Evolutionary conservation across 2,113 vertebrate genomes (phyloP), one percentile per base, ranked within the genome.

Genomic region (Hepsetus odoe): DNA sequence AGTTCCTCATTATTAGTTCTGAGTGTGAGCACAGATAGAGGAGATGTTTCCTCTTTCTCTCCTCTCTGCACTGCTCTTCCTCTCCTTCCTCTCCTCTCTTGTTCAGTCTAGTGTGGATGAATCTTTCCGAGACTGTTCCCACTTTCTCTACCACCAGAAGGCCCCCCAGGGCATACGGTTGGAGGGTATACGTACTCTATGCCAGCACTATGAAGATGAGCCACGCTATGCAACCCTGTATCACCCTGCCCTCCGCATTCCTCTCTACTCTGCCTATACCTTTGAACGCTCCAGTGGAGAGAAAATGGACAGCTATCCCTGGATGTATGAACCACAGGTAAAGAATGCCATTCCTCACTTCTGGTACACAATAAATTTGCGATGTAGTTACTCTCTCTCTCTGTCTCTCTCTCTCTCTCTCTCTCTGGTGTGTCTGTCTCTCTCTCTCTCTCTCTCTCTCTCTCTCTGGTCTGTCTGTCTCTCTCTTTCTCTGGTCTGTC

Each of bases 241-340:
- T 11, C 86, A 91, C 80, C 18, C 87, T 16, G 72, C 64, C 18
- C 86, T 32, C 49, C 88, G 72, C 80, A 80, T 91, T 58, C 90
- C 89, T 1, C 26, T 91, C 77, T 91, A 90, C 55, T 91, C 89
- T 0, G 89, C 89, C 0, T 91, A 91, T 11, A 87, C 71, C 0
- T 91, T 90, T 81, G 90, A 88, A 85, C 90, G 88, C 82, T 87
- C 90, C 0, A 88, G 88, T 0, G 89, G 89, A 1, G 88, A 89
- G 79, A 90, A 89, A 76, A 87, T 79, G 67, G 90, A 90, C 59
- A 88, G 89, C 81, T 89, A 88, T 55, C 90, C 89, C 1, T 91
- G 90, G 90, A 91, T 91, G 90, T 90, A 88, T 81, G 90, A 92
- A 75, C 88, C 88, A 18, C 90, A 90, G 87, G 90, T 90, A 55